Base-by-base conservation (phyloP, 2,797 vertebrate species). In the Xyrichtys novacula region DNA sequence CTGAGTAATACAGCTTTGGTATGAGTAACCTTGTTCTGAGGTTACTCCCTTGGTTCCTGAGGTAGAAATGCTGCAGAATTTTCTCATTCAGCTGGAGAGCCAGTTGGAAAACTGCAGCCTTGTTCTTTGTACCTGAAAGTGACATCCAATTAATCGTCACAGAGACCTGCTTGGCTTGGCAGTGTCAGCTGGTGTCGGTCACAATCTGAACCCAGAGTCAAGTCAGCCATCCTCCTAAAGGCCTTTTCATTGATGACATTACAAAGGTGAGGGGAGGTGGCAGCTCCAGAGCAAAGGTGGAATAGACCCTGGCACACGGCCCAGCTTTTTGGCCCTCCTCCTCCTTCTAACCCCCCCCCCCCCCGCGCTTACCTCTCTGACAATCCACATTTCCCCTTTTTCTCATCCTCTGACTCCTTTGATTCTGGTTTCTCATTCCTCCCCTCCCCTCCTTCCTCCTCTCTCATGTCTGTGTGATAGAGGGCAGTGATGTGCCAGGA, bases 201-300 rank as follows among this genome's bases (percentile, higher is more conserved):
- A 80, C 63, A 56, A 29, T 65, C 55, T 85, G 78, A 88, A 88
- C 89, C 84, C 62, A 0, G 73, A 86, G 89, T 89, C 85, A 85
- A 80, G 86, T 88, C 87, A 82, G 89, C 84, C 83, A 71, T 89
- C 81, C 75, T 80, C 76, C 77, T 76, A 69, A 88, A 91, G 88
- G 85, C 80, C 78, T 85, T 91, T 93, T 91, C 84, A 91, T 92
- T 90, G 81, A 90, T 88, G 90, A 84, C 80, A 91, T 92, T 89
- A 89, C 84, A 76, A 75, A 87, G 90, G 91, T 90, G 85, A 92
- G 79, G 73, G 76, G 29, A 72, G 60, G 83, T 81, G 86, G 80
- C 81, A 71, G 86, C 84, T 85, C 80, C 65, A 73, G 87, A 85
- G 79, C 84, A 88, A 80, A 89, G 86, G 88, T 89, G 87, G 83